phyloP scores from a whole-genome alignment of 2,888 invertebrate species.

The Plagodis dolabraria region DNA sequence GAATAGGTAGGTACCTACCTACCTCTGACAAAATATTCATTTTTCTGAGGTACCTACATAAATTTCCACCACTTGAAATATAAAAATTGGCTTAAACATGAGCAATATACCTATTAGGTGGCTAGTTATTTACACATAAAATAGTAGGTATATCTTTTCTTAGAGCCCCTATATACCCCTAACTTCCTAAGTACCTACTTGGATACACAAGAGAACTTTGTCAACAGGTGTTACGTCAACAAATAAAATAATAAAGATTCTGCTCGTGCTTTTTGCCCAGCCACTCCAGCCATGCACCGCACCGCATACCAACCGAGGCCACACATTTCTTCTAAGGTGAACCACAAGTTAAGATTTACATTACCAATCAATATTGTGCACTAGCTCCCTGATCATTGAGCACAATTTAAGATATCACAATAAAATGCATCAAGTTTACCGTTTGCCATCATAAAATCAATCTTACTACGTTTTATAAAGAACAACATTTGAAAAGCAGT shows the following conservation, averaged over 20 bases:
- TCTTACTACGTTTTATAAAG: neutral
- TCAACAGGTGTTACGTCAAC: slow-evolving; percentile 31
- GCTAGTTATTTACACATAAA: no score
- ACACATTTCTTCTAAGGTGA: slow-evolving; percentile 76
- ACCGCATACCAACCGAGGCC: slow-evolving; percentile 68
- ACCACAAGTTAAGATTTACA: slow-evolving; percentile 46
- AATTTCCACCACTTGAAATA: no score
- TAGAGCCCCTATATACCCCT: no score
- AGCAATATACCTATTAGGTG: no score
- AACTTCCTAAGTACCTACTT: neutral
- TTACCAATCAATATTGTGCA: slow-evolving; percentile 38
- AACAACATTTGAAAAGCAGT: slow-evolving; percentile 34
- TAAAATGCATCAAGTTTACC: slow-evolving; percentile 13
- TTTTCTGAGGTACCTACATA: no score
- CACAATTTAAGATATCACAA: slow-evolving; percentile 22
- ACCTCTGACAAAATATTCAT: no score
- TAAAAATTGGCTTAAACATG: no score
- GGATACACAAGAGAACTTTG: slow-evolving; percentile 8
- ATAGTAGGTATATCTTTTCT: no score
- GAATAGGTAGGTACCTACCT: no score
- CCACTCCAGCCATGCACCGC: slow-evolving; percentile 44
- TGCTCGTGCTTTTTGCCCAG: slow-evolving; percentile 45
- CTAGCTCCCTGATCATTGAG: slow-evolving; percentile 36
- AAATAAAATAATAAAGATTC: slow-evolving; percentile 51
- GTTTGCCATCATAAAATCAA: slow-evolving; percentile 12